These are phyloP conservation scores for Amphipoea lucens DNA, from an alignment of 2,888 invertebrate species.

Conservation along the genomic window DNA sequence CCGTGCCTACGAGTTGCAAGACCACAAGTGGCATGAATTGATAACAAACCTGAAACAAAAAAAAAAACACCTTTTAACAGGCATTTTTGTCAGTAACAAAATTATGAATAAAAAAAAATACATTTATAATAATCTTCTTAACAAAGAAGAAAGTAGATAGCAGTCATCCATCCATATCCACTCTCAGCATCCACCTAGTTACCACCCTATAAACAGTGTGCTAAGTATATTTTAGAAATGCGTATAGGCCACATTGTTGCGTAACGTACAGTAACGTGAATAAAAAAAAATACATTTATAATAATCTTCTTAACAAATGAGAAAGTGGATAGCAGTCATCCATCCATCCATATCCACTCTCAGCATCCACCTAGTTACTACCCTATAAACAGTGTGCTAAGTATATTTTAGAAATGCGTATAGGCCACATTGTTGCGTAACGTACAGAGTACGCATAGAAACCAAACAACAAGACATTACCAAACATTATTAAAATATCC, in stretches of 20 bases:
- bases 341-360: not conserved
- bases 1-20: not conserved
- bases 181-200: not conserved
- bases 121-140: too few species aligned
- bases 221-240: not conserved
- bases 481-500: not conserved
- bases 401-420: not conserved
- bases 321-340: not conserved
- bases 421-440: not conserved
- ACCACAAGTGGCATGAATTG: not conserved
- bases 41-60: not conserved
- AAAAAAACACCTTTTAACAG: not conserved
- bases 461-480: not conserved
- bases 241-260: not conserved
- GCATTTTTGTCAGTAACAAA: too few species aligned
- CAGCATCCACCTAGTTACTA: not conserved
- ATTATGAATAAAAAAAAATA: not conserved
- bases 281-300: too few species aligned
- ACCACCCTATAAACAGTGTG: slow-evolving; percentile 14
- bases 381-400: slow-evolving; percentile 11
- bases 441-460: not conserved
- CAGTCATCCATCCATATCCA: not conserved
- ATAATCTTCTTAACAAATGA: not conserved
- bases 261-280: not conserved
- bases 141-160: not conserved